Percentiles rank a stretch among this genome's conserved stretches.
Evolutionary conservation across 2,113 vertebrate species (phyloP).

Genomic region (Pyxicephalus adspersus): DNA sequence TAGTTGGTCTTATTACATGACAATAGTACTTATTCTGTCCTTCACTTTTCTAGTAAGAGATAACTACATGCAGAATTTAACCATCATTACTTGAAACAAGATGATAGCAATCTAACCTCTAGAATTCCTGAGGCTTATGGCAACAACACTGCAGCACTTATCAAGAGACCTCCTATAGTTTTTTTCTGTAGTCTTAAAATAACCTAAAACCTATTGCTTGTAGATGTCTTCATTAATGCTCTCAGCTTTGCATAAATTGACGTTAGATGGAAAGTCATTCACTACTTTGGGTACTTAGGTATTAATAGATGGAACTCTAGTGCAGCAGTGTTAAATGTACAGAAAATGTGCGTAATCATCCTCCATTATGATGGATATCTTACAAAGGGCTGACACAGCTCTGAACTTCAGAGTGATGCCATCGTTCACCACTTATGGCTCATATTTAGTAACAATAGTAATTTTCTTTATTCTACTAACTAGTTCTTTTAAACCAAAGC

Average conservation of each 20-base stretch:
- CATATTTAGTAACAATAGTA: too few relatives aligned
- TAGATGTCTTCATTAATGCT: neutral
- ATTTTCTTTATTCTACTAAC: neutral
- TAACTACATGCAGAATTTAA: neutral
- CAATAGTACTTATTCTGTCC: neutral
- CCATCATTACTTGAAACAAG: neutral
- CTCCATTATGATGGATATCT: neutral
- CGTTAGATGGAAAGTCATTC: neutral
- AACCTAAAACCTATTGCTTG: neutral
- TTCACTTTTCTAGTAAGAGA: too few relatives aligned
- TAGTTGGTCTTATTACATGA: neutral
- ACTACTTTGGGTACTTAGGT: neutral
- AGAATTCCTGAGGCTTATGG: neutral
- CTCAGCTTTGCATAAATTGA: neutral
- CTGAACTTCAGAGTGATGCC: neutral
- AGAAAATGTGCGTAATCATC: neutral
- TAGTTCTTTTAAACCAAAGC: too few relatives aligned
- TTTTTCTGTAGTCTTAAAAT: neutral
- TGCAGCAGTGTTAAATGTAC: neutral
- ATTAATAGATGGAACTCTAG: neutral
- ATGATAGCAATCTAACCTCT: constrained; percentile 6
- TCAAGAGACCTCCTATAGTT: too few relatives aligned
- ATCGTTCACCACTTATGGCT: too few relatives aligned
- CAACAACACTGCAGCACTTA: neutral
- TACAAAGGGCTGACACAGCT: neutral